Evolutionary conservation across 2,888 invertebrate species (phyloP).

Genomic region (Hyles lineata): DNA sequence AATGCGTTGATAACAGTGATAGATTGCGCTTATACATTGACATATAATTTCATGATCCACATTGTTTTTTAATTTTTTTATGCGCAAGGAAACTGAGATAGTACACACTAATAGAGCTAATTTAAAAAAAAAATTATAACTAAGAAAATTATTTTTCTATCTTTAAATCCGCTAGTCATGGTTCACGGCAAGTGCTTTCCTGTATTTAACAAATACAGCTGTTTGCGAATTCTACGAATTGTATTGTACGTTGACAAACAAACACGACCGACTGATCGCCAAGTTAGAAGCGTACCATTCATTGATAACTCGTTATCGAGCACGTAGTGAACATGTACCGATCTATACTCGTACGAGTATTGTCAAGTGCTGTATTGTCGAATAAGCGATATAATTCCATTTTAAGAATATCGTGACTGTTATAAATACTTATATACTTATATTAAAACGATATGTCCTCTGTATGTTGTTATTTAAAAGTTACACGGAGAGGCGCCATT

Average conservation of each 20-base stretch:
- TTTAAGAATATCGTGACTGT: neutral
- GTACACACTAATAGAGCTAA: neutral
- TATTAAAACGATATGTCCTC: neutral
- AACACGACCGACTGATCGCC: constrained; percentile 30
- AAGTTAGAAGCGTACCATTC: constrained; percentile 1
- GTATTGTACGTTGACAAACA: constrained; percentile 35
- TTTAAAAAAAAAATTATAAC: no score
- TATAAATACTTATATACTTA: neutral
- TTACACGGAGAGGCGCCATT: no score
- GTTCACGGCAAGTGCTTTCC: constrained; percentile 9
- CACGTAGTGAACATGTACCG: neutral
- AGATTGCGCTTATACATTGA: no score
- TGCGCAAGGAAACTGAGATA: neutral
- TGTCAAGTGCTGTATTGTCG: neutral
- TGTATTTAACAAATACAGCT: constrained; percentile 28
- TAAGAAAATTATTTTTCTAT: no score
- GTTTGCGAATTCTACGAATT: constrained; percentile 41
- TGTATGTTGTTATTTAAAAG: neutral
- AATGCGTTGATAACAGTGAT: no score
- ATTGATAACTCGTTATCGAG: constrained; percentile 20
- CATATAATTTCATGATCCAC: no score
- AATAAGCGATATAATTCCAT: constrained; percentile 2
- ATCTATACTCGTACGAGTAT: neutral
- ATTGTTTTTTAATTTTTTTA: no score
- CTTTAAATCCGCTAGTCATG: neutral